These are phyloP conservation scores for Pterostichus madidus DNA, from an alignment of 2,888 invertebrate species.

Conservation along the genomic window DNA sequence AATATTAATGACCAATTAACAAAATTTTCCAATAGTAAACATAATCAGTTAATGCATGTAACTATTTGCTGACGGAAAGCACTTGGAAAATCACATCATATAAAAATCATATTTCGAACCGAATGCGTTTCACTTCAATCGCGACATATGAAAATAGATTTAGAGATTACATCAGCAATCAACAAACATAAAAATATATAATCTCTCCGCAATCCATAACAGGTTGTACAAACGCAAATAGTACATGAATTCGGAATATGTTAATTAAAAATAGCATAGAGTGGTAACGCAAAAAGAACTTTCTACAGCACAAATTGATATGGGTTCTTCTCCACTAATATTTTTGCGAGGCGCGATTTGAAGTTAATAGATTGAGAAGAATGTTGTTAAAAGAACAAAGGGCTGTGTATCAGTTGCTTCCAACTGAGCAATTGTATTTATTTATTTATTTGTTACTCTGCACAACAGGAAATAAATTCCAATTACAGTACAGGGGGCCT, in stretches of 20 bases:
- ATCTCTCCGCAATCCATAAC: constrained; percentile 11
- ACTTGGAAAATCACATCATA: constrained; percentile 24
- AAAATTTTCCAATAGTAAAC: neutral
- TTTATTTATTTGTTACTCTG: no score
- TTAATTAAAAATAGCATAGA: no score
- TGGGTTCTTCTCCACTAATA: no score
- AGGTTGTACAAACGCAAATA: neutral
- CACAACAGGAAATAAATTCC: no score
- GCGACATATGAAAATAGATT: constrained; percentile 32
- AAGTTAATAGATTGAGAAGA: no score
- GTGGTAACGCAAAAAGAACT: no score
- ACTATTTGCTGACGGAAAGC: neutral
- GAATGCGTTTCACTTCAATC: neutral
- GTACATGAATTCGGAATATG: neutral
- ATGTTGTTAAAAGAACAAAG: no score
- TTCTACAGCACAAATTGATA: no score
- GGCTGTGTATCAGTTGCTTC: no score
- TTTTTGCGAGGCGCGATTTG: no score
- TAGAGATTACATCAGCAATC: constrained; percentile 38
- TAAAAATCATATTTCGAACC: constrained; percentile 20
- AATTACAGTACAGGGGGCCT: no score
- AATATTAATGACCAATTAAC: neutral
- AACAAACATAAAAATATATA: constrained; percentile 48
- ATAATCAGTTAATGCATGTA: constrained; percentile 32
- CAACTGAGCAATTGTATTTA: no score